Conservation (phyloP, 2,888 invertebrate species). For the Isotomurus palustris region DNA sequence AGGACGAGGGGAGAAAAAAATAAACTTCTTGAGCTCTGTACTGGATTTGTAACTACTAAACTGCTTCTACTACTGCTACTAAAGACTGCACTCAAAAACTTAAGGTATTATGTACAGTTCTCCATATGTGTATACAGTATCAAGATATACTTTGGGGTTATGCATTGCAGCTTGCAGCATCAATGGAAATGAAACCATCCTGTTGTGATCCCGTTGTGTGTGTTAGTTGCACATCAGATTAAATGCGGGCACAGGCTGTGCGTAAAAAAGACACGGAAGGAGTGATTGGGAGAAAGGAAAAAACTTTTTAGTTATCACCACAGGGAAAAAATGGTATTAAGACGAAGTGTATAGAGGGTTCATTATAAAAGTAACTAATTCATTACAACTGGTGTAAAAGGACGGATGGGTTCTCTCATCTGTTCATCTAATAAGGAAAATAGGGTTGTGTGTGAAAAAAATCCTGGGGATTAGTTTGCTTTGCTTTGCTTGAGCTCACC, state of each 20-base stretch:
- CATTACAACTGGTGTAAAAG: constrained; percentile 1
- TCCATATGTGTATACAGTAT: too few relatives aligned
- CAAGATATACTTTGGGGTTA: too few relatives aligned
- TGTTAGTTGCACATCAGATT: neutral
- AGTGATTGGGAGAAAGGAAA: neutral
- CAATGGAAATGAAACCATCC: too few relatives aligned
- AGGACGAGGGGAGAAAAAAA: neutral
- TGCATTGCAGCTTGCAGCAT: too few relatives aligned
- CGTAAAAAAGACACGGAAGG: too few relatives aligned
- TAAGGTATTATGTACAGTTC: too few relatives aligned
- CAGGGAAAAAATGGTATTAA: constrained; percentile 25
- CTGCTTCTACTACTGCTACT: too few relatives aligned
- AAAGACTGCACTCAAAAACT: too few relatives aligned
- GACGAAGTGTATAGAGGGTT: constrained; percentile 10
- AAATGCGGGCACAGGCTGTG: constrained; percentile 7
- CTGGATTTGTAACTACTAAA: too few relatives aligned
- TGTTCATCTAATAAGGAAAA: constrained; percentile 11
- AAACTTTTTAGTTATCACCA: constrained; percentile 16
- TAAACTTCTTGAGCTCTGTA: too few relatives aligned
- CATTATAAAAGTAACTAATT: constrained; percentile 13
- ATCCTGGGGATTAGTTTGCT: constrained; percentile 5
- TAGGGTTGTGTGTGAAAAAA: constrained; percentile 11
- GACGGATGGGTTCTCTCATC: constrained; percentile 1
- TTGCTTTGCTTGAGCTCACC: constrained; percentile 17
- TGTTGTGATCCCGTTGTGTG: too few relatives aligned